Base-by-base conservation (phyloP, 1,140 invertebrate genomes). In the Hormaphis cornu region DNA sequence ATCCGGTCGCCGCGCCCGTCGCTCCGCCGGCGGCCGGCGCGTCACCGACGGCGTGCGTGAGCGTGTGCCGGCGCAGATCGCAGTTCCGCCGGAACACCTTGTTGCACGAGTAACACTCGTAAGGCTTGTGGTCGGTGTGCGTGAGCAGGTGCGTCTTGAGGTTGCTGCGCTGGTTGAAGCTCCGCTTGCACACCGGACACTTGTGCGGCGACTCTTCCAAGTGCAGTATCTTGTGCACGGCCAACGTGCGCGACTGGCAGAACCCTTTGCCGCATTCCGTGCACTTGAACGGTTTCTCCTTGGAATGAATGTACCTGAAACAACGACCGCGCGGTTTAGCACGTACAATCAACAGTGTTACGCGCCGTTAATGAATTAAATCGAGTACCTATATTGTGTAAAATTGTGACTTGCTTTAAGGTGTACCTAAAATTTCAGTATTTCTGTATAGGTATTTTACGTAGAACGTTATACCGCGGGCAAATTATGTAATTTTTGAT, bases 281-380 rank as follows among this genome's bases (percentile, higher is more conserved):
- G 78, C 95, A 97, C 80, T 94, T 96, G 82, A 95, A 97, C 0
- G 95, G 94, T 76, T 97, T 97, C 79, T 97, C 93, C 79, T 96
- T 97, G 30, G 90, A 93, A 80, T 97, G 95, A 72, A 96, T 97
- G 77, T 95, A 97, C 81, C 93, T 97, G 83, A 28, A 85, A 84
- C 72, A 77, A 46, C 71, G 54, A 72, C 9, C 7, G 20, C 26
- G 5, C 37, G 22, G 1, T 16, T 40, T 40, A 40, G 37, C 37
- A 14, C 24, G 16, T 44, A 16, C 37, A 37, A 56, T 30, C 37
- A 24, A 33, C 30, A 33, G 30, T 6, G 4, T n/a, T n/a, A n/a
- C n/a, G n/a, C n/a, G n/a, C n/a, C n/a, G n/a, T n/a, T n/a, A n/a
- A n/a, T n/a, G n/a, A n/a, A n/a, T n/a, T n/a, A n/a, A n/a, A n/a